phyloP scores from a whole-genome alignment of 2,113 vertebrate genomes.

The Pseudolaguvia tuberculata region DNA sequence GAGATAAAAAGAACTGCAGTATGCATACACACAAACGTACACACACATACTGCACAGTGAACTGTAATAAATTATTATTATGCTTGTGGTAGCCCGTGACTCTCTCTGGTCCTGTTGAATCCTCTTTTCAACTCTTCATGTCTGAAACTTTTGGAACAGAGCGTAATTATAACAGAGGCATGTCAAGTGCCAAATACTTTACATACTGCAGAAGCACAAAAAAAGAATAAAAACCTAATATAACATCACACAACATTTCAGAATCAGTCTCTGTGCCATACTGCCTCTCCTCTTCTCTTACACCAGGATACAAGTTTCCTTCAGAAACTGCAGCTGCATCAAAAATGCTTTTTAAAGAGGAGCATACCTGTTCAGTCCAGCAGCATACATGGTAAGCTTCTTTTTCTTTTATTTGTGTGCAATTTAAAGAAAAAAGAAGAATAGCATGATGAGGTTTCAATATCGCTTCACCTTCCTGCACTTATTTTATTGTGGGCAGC shows the following conservation, averaged over 20 bases:
- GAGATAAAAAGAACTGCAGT: neutral
- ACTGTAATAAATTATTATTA: constrained; percentile 3
- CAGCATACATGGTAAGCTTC: too few relatives aligned
- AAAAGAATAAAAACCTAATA: neutral
- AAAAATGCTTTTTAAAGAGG: too few relatives aligned
- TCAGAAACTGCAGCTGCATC: too few relatives aligned
- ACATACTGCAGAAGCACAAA: neutral
- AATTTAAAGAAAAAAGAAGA: too few relatives aligned
- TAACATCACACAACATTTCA: neutral
- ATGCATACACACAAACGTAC: neutral
- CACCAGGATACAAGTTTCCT: neutral
- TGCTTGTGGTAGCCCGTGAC: neutral
- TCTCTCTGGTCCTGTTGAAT: constrained; percentile 1
- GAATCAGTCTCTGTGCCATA: neutral
- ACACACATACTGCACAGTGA: neutral
- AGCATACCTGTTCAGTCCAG: too few relatives aligned
- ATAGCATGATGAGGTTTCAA: too few relatives aligned
- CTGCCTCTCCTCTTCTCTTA: neutral
- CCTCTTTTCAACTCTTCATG: neutral
- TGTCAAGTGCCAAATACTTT: neutral
- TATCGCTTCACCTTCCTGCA: too few relatives aligned
- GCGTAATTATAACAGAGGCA: neutral
- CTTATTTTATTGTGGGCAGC: too few relatives aligned
- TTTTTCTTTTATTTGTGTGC: too few relatives aligned
- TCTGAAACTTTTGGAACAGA: neutral